These are phyloP conservation scores for Danaus melanippus DNA, from an alignment of 1,140 invertebrate genomes.

Conservation along the genomic window DNA sequence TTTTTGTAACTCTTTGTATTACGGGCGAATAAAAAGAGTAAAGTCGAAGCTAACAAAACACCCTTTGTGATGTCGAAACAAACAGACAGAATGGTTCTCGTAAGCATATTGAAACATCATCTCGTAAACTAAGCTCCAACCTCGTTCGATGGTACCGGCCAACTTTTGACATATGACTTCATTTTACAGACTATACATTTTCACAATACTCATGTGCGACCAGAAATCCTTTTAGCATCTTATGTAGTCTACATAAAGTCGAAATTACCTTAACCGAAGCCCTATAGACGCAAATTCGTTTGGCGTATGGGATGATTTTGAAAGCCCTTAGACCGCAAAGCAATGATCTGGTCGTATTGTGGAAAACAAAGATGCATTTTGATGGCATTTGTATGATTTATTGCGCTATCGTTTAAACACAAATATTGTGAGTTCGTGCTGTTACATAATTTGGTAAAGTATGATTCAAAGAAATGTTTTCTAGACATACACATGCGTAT, in stretches of 20 bases:
- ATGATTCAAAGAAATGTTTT: no score
- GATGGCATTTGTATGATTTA: conserved; percentile 52
- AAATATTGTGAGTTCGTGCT: conserved; percentile 7
- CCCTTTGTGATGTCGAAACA: conserved; percentile 36
- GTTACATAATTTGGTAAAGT: conserved; percentile 7
- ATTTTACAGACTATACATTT: conserved; percentile 61
- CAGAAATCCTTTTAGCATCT: background rate
- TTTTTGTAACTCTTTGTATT: no score
- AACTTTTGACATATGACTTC: conserved; percentile 60
- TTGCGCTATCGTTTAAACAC: conserved; percentile 24
- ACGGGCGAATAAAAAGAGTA: background rate
- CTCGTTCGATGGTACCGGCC: conserved; percentile 51
- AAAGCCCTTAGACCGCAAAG: conserved; percentile 53
- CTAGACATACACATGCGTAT: no score
- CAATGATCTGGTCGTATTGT: conserved; percentile 51
- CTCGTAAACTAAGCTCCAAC: conserved; percentile 53
- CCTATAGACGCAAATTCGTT: conserved; percentile 10
- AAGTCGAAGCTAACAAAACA: conserved; percentile 10
- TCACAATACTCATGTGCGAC: conserved; percentile 22
- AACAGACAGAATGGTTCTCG: conserved; percentile 47
- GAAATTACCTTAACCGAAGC: background rate
- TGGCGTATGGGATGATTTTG: conserved; percentile 34
- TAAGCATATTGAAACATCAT: conserved; percentile 68
- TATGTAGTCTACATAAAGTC: conserved; percentile 1
- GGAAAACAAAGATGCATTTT: conserved; percentile 64